Conservation (phyloP, 2,113 vertebrate genomes). For the Megalops atlanticus region DNA sequence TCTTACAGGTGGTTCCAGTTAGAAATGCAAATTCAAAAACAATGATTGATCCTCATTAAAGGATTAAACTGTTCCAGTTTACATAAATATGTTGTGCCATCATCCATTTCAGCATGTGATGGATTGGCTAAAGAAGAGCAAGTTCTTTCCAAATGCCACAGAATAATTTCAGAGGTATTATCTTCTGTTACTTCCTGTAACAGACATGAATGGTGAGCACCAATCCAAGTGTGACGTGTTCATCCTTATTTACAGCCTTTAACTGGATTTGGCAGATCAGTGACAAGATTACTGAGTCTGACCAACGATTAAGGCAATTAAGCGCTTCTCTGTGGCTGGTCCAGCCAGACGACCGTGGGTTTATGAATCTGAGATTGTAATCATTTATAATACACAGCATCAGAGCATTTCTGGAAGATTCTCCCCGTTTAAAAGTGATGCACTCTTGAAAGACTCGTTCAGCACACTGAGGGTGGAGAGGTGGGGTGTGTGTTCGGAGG, state of each 20-base stretch:
- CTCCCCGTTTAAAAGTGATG: background rate
- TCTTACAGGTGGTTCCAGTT: slow-evolving; percentile 3
- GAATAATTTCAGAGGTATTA: background rate
- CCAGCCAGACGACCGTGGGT: background rate
- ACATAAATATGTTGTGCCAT: background rate
- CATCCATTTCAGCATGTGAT: background rate
- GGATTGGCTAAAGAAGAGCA: background rate
- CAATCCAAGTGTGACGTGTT: background rate
- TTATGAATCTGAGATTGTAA: background rate
- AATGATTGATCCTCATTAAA: no score
- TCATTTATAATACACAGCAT: background rate
- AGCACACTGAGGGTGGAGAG: background rate
- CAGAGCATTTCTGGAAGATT: background rate
- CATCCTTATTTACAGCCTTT: background rate
- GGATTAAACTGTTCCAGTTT: background rate
- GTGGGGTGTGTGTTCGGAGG: background rate
- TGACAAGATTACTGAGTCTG: slow-evolving; percentile 20
- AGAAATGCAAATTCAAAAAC: background rate
- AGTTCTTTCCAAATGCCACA: background rate
- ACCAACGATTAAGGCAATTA: slow-evolving; percentile 19
- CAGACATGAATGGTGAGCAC: background rate
- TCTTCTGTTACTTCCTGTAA: background rate
- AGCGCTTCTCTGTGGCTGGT: slow-evolving; percentile 3
- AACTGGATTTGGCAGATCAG: slow-evolving; percentile 20
- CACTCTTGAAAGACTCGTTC: background rate